Percentiles rank a stretch among this genome's conserved stretches.
Conservation (phyloP, 2,888 invertebrate genomes). For the Choreutis nemorana region DNA sequence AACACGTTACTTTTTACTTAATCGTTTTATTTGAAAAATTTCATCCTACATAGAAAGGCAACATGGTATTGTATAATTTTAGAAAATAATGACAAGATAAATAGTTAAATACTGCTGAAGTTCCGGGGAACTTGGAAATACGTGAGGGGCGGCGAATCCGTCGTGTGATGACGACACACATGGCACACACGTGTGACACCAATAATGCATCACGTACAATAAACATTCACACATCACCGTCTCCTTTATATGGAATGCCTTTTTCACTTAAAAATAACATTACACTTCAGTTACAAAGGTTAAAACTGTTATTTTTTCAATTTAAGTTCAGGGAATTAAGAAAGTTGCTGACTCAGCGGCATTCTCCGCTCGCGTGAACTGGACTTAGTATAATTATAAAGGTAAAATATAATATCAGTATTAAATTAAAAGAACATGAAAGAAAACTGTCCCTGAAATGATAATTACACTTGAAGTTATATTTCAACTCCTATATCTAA, state of each 20-base stretch:
- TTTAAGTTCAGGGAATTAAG: constrained; percentile 32
- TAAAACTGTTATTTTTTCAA: constrained; percentile 28
- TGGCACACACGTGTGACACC: constrained; percentile 21
- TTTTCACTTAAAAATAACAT: constrained; percentile 52
- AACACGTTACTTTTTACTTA: constrained; percentile 50
- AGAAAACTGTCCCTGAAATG: constrained; percentile 16
- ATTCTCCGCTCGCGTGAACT: constrained; percentile 9
- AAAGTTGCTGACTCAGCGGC: constrained; percentile 1
- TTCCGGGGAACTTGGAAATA: constrained; percentile 5
- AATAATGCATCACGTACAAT: constrained; percentile 36
- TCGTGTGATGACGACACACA: constrained; percentile 10
- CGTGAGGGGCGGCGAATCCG: constrained; percentile 11
- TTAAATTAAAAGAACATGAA: constrained; percentile 3
- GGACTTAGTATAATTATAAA: constrained; percentile 1
- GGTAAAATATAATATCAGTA: constrained; percentile 23
- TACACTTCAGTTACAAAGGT: constrained; percentile 48
- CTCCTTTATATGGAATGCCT: constrained; percentile 55
- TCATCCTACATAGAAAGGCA: constrained; percentile 65
- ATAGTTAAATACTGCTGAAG: constrained; percentile 24
- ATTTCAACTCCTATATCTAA: constrained; percentile 43
- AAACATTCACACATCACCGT: constrained; percentile 27
- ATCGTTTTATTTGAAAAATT: constrained; percentile 60
- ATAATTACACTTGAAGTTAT: constrained; percentile 43
- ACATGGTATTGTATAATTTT: constrained; percentile 62
- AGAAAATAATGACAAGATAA: constrained; percentile 43